These are phyloP conservation scores for Nasonia vitripennis DNA, from an alignment of 1,140 invertebrate species.

Conservation along the genomic window DNA sequence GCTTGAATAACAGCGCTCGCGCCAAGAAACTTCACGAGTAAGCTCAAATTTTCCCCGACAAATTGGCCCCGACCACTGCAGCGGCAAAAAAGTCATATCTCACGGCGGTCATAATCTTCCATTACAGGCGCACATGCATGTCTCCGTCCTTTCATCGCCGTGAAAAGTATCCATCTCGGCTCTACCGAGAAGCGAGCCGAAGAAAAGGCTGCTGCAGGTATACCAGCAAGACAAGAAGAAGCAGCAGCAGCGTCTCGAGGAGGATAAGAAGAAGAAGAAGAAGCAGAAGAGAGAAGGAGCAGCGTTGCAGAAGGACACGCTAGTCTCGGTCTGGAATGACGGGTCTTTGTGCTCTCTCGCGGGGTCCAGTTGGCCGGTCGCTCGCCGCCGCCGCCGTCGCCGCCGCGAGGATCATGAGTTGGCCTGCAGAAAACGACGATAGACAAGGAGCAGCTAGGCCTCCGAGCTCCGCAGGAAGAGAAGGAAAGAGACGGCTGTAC, in stretches of 20 bases:
- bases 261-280: background rate
- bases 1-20: background rate
- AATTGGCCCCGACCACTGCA: too few relatives aligned
- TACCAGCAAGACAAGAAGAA: background rate
- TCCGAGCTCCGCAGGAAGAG: background rate
- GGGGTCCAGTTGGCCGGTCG: constrained; percentile 52
- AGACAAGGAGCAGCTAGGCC: background rate
- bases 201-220: background rate
- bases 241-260: background rate
- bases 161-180: background rate
- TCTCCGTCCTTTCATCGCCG: background rate
- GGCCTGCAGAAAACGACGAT: background rate
- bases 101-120: background rate
- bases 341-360: constrained; percentile 65
- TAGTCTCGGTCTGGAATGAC: constrained; percentile 61
- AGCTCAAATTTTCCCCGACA: background rate
- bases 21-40: background rate
- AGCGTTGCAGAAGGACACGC: constrained; percentile 55
- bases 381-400: too few relatives aligned
- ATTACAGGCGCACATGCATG: background rate
- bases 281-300: background rate
- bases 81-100: background rate
- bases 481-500: background rate
- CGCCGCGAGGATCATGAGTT: background rate
- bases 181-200: background rate